Base-by-base conservation (phyloP, 2,888 invertebrate species). In the Sinodicranocentrus sp. region DNA sequence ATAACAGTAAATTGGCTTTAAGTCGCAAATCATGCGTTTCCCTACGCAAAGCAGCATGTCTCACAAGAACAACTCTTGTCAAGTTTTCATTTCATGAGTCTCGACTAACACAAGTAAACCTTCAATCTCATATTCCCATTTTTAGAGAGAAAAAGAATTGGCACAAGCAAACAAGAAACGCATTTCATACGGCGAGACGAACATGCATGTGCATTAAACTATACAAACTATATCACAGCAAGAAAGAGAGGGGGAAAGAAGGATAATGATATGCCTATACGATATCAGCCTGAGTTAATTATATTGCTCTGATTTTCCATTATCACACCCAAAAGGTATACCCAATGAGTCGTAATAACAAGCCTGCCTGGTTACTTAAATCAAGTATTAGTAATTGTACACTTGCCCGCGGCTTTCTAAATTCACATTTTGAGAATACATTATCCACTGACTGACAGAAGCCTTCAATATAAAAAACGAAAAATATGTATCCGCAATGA, bases 21-120 rank as follows among this genome's bases (percentile, higher is more conserved):
- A 82, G 71, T 63, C 71, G 68, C 76, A 76, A 77, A 83, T 83
- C 82, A 83, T 83, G 82, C 70, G 70, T 76, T 79, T 79, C 63
- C 70, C 26, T 61, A 28, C 61, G 28, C 57, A 61, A 48, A n/a
- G 61, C 61, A 63, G 63, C 63, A 33, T 33, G 33, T 63, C 26
- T 59, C 25, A 33, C 28, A 63, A 33, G 5, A 28, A n/a, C 21
- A 57, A 57, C 23, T 21, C 57, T n/a, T n/a, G 57, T 57, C 57
- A 57, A 57, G 57, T 57, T 57, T 52, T 63, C 63, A 28, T 63
- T 63, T 63, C 63, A 63, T 19, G 57, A 57, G 23, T 23, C 2
- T 10, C 25, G 25, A 23, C 8, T 25, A 33, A 33, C 33, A 33
- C 33, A 6, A 33, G n/a, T n/a, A n/a, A n/a, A n/a, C n/a, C n/a